These are phyloP conservation scores for Miichthys miiuy DNA, from an alignment of 2,797 vertebrate species.

Conservation along the genomic window DNA sequence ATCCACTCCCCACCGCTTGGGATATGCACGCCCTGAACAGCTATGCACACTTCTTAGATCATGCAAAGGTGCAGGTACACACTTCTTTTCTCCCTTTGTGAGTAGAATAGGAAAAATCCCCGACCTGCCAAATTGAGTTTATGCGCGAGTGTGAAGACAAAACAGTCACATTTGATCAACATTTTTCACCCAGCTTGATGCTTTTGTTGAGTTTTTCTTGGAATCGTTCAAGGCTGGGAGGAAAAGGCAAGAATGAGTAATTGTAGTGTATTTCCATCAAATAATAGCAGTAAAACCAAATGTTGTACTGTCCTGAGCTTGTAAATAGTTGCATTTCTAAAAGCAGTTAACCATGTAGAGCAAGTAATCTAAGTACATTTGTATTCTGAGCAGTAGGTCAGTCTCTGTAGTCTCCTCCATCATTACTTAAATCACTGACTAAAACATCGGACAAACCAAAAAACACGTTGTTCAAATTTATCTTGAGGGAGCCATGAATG, in stretches of 20 bases:
- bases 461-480: not conserved
- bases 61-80: constrained; percentile 31
- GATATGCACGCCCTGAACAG: constrained; percentile 66
- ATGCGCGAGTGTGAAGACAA: constrained; percentile 13
- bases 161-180: constrained; percentile 36
- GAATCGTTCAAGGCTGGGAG: not conserved
- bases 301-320: constrained; percentile 2
- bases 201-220: not conserved
- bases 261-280: not conserved
- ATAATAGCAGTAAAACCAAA: not conserved
- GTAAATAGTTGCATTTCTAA: not conserved
- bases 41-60: constrained; percentile 50
- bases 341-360: not conserved
- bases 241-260: not conserved
- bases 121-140: constrained; percentile 34
- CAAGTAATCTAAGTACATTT: not conserved
- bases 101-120: constrained; percentile 44
- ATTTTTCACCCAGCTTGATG: constrained; percentile 26
- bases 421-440: not conserved
- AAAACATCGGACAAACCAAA: not conserved
- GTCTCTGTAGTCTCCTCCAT: not conserved
- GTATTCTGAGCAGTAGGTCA: not conserved
- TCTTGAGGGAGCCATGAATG: not conserved
- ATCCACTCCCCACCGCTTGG: constrained; percentile 43
- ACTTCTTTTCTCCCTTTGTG: constrained; percentile 7